Evolutionary conservation across 1,140 invertebrate species (phyloP), one percentile per base, ranked within the genome.

Genomic region (Drosophila lacertosa): DNA sequence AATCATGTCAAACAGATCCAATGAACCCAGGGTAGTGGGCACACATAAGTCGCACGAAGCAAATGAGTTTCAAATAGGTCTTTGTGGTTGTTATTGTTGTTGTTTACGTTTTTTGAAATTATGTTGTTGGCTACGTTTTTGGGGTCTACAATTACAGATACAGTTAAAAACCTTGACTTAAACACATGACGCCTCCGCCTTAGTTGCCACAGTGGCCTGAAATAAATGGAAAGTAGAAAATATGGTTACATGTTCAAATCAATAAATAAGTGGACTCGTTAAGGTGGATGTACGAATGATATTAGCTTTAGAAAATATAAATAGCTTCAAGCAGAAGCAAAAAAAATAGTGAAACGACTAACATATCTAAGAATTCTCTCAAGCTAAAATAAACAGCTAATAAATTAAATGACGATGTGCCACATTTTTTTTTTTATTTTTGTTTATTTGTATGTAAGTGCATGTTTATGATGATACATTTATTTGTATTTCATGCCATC

Each of bases 31-130:
- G 1, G 11, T 9, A 33, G 15, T 9, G 24, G 26, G 44, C 57
- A 29, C 0, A 29, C 26, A 29, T 22, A 22, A 22, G 4, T 22
- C 20, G 20, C 20, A 58, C 59, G 62, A 54, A 59, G 54, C 42
- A 83, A 80, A 73, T 83, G 66, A 69, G 76, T 69, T 80, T 72
- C 73, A 51, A 80, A 76, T 70, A 48, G 70, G 48, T 53, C 35
- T 47, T 50, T 37, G 44, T 33, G 7, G 5, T 26, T 26, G 24
- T 26, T 26, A 26, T 60, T 79, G 42, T 47, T 59, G 54, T 59
- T 59, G 59, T 64, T 77, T 55, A 65, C 45, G 63, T 64, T 62
- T 48, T 44, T 69, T 68, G 42, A 53, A 63, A 24, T 53, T 48
- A n/a, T 16, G 29, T 26, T 54, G 44, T 42, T 48, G 55, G 32